Base-by-base conservation (phyloP, 2,888 invertebrate species). In the Drosophila ezoana region DNA sequence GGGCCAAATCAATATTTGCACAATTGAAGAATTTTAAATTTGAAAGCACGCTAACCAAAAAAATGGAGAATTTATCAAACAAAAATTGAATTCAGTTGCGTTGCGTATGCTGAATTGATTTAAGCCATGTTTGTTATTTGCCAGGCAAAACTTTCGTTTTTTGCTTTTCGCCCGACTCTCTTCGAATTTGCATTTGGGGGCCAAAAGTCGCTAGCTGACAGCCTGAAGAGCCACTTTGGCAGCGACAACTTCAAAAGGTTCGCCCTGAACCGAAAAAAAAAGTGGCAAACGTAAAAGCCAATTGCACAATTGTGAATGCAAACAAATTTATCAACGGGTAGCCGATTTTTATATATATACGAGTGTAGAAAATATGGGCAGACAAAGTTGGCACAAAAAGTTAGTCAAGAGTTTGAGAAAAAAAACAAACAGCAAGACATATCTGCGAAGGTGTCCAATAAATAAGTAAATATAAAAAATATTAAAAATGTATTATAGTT, bases 1-100 rank as follows among this genome's bases (percentile, higher is more conserved):
- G 49, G 49, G 44, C 58, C 73, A 89, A 85, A 89, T 89, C 89
- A 89, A 85, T 85, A 89, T 89, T 84, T 81, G 65, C 56, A 63
- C 59, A 72, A 71, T 65, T 65, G 58, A 53, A 68, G 53, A 64
- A 63, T 74, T 76, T 81, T 41, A 66, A 81, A 75, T 74, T 71
- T 74, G 74, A 49, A 52, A 38, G 43, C 64, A 58, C 38, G 51
- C 13, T 40, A 18, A n/a, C n/a, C 18, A 33, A 44, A 41, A 28
- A 45, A 38, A 20, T 14, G 1, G 13, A 23, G 38, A 45, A 51
- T 51, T 49, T 43, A 43, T 41, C 37, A 54, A 56, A 60, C 43
- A 23, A 70, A 69, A 66, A 57, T 64, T 54, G 57, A 68, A 56
- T 69, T 64, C 40, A 57, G 56, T 44, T 58, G 63, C 51, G 63